Evolutionary conservation across 1,140 invertebrate genomes (phyloP), one percentile per base, ranked within the genome.

Genomic region (Schlechtendalia chinensis): DNA sequence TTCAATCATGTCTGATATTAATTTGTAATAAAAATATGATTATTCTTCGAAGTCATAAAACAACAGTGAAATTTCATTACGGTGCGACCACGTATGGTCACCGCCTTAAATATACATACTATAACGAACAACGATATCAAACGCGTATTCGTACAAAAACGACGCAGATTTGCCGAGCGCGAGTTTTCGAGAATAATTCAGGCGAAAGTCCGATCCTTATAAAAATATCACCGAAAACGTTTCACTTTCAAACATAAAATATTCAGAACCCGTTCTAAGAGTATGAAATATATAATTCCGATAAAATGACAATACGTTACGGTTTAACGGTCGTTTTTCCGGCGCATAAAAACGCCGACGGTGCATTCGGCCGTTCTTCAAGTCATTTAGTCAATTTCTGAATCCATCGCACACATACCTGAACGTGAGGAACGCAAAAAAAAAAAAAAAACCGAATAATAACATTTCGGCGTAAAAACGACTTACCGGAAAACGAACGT

Each of bases 401-500:
- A 50, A 50, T 50, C 5, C 12, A 50, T 50, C 32, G 8, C 32
- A 39, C 8, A 39, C 8, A 39, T 39, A 39, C 32, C 32, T 39
- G 8, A 39, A 39, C 32, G 32, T 39, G 8, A 39, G 32, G 32
- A 39, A 50, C 47, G 47, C 12, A 50, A 1, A 12, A 50, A 50
- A 50, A 50, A 50, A 50, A 50, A 50, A 50, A n/a, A n/a, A n/a
- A n/a, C n/a, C n/a, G n/a, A n/a, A n/a, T n/a, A n/a, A n/a, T n/a
- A n/a, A 5, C 14, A 11, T 50, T 50, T 50, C 32, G 32, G 32
- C 8, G 32, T n/a, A 45, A 12, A 50, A 50, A 50, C 1, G 47
- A 69, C 65, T 69, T 69, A 69, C 65, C 17, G 5, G 65, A 47
- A 47, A 47, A 69, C 39, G n/a, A 69, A 69, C 24, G 65, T 69